phyloP scores from a whole-genome alignment of 2,113 vertebrate species.

The Solea solea region DNA sequence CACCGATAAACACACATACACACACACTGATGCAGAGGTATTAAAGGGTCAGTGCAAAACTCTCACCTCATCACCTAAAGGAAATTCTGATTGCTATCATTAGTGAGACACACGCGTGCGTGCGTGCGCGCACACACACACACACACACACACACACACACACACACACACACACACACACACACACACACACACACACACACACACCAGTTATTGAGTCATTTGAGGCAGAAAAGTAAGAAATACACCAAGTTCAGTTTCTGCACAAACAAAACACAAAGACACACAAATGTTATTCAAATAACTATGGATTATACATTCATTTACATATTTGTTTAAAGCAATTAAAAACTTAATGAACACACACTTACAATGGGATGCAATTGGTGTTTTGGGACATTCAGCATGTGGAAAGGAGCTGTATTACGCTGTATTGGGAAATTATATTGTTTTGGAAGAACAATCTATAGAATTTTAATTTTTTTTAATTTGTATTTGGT shows the following conservation, averaged over 20 bases:
- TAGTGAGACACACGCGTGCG: slow-evolving; percentile 48
- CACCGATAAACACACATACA: slow-evolving; percentile 43
- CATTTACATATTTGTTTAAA: no score
- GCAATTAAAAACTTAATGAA: no score
- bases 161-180: slow-evolving; percentile 20
- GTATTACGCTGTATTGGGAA: no score
- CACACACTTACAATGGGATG: no score
- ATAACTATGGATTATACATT: no score
- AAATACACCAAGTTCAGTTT: not conserved
- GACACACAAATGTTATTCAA: no score
- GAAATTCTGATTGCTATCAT: slow-evolving; percentile 72
- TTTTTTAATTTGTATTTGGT: no score
- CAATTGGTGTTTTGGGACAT: no score
- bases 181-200: slow-evolving; percentile 9
- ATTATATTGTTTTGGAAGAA: no score
- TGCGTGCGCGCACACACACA: slow-evolving; percentile 4
- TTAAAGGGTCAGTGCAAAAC: slow-evolving; percentile 78
- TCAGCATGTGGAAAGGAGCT: no score
- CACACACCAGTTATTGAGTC: not conserved
- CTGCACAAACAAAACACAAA: no score
- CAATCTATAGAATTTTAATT: no score
- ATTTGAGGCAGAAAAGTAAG: slow-evolving; percentile 4
- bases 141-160: slow-evolving; percentile 25
- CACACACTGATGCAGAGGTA: slow-evolving; percentile 58
- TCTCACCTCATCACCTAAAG: slow-evolving; percentile 70